Conservation (phyloP, 2,113 vertebrate species). For the Probosciger aterrimus region DNA sequence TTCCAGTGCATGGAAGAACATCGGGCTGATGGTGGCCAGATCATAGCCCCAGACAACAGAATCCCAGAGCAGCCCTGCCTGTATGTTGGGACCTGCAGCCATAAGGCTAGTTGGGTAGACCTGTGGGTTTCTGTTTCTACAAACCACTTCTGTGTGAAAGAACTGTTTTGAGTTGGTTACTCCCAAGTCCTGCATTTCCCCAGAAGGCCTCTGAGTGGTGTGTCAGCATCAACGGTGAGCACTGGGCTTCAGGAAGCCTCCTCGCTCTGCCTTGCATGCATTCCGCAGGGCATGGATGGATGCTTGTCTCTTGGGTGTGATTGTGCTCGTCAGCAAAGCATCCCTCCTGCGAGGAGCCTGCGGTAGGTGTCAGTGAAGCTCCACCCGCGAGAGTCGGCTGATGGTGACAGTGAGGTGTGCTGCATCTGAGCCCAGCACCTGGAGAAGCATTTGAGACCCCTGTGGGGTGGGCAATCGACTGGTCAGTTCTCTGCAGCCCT, state of each 20-base stretch:
- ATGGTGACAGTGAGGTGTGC: background rate
- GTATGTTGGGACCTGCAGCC: fast-evolving
- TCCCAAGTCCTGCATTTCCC: slow-evolving; percentile 68
- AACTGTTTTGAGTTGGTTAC: fast-evolving
- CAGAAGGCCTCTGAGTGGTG: slow-evolving; percentile 75
- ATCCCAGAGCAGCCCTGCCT: background rate
- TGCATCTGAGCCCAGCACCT: background rate
- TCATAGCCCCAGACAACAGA: fast-evolving
- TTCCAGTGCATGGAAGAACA: background rate
- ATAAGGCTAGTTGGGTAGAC: fast-evolving
- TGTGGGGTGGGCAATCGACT: background rate
- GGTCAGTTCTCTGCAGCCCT: background rate
- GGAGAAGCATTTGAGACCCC: background rate
- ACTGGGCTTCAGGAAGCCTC: background rate
- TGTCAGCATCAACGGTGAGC: slow-evolving; percentile 46
- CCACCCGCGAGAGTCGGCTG: background rate
- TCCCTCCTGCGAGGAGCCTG: background rate
- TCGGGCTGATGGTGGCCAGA: background rate
- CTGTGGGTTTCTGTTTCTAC: background rate
- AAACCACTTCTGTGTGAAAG: fast-evolving
- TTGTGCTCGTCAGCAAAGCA: background rate
- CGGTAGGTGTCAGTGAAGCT: background rate
- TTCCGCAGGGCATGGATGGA: background rate
- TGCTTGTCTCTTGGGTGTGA: background rate
- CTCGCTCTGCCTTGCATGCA: background rate